Evolutionary conservation across 1,140 invertebrate species (phyloP), one percentile per base, ranked within the genome.

Genomic region (Artemia franciscana): DNA sequence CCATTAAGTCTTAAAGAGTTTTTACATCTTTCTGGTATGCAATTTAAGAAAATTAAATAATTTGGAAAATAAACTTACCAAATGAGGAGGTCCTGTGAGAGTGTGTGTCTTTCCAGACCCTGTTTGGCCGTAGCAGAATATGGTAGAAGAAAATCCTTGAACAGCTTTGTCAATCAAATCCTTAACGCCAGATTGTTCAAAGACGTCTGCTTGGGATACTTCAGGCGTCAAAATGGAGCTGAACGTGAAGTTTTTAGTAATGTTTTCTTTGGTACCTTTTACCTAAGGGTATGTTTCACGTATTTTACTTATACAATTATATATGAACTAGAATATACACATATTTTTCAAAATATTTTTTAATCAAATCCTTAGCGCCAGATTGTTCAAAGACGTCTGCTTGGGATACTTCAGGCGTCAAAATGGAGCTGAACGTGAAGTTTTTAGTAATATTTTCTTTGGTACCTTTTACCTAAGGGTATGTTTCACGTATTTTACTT

Each of bases 81-180:
- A 73, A 68, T 83, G 81, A 2, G 86, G 90, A 58, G 90, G 91
- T 60, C 91, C 91, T 0, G 91, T 93, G 57, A 97, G 79, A 0
- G 91, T 93, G 71, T 91, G 90, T 0, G 92, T 96, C 75, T 97
- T 97, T 9, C 92, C 92, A 69, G 88, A 91, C 23, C 92, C 92
- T 0, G 92, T 98, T 74, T 97, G 92, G 56, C 93, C 93, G 74
- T 98, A 98, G 69, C 93, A 95, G 72, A 93, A 88, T 7, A 82
- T 83, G 3, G 93, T 97, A 65, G 88, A 88, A 64, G 88, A 88
- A 72, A 93, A 96, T 0, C 90, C 90, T 68, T 91, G 87, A 3
- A 92, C 79, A 9, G 88, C 86, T 87, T 92, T 92, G 69, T 91
- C 87, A 61, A 93, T 82, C 9, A 94, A 80, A 26, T 84, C 78